Evolutionary conservation across 2,113 vertebrate genomes (phyloP).

Genomic region (Gobio gobio): DNA sequence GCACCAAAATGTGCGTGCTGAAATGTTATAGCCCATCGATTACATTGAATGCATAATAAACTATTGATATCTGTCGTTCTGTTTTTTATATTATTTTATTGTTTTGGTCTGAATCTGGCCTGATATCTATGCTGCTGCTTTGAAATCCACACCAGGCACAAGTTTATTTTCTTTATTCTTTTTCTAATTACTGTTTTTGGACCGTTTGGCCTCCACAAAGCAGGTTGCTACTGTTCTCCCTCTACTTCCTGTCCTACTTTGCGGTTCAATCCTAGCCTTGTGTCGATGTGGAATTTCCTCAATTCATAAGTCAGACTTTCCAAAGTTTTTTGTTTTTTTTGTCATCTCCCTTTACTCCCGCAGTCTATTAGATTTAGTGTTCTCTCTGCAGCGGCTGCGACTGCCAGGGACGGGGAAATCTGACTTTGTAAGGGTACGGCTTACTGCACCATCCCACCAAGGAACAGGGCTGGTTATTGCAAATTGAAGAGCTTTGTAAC

Average conservation of each 20-base stretch:
- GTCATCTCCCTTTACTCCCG: not conserved
- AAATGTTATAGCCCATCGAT: not conserved
- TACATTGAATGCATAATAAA: not conserved
- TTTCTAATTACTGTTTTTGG: constrained; percentile 11
- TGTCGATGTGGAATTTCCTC: constrained; percentile 41
- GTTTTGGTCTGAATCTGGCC: not conserved
- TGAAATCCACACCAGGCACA: constrained; percentile 4
- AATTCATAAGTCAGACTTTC: constrained; percentile 35
- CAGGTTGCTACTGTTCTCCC: constrained; percentile 15
- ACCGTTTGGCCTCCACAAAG: not conserved
- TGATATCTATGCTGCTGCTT: not conserved
- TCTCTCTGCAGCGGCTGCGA: not conserved
- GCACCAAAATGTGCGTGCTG: not conserved
- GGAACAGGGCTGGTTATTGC: constrained; percentile 18
- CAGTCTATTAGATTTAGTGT: constrained; percentile 36
- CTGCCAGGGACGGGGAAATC: constrained; percentile 55
- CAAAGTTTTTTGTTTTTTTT: constrained; percentile 13
- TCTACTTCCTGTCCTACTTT: constrained; percentile 13
- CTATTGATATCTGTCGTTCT: not conserved
- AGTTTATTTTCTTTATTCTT: not conserved
- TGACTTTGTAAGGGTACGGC: constrained; percentile 41
- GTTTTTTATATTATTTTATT: not conserved
- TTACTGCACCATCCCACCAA: constrained; percentile 48
- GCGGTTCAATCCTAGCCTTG: constrained; percentile 11
- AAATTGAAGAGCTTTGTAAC: constrained; percentile 53